A percentile compares a stretch with the other conserved stretches of the same genome.
These are phyloP conservation scores for Anableps anableps DNA, from an alignment of 2,797 vertebrate species.

Conservation along the genomic window DNA sequence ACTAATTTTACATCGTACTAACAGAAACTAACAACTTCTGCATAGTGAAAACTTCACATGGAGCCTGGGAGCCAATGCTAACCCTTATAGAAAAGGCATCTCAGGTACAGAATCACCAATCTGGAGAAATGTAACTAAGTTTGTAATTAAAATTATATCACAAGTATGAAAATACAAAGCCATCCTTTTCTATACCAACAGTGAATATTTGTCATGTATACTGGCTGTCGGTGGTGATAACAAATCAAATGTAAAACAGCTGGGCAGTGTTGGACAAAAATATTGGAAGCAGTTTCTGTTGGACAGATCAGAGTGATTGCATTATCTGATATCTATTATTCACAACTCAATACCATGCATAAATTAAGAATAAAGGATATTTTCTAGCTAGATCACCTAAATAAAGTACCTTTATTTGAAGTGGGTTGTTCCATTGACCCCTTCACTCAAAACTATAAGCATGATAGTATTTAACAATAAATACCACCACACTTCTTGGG, in stretches of 20 bases:
- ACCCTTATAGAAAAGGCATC: neutral
- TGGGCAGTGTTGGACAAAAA: neutral
- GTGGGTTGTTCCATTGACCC: neutral
- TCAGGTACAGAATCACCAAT: neutral
- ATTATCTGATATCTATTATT: neutral
- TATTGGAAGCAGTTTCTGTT: neutral
- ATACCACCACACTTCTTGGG: conserved; percentile 13
- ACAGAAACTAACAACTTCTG: too few relatives aligned
- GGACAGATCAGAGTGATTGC: neutral
- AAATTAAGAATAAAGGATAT: neutral
- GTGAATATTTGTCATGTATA: neutral
- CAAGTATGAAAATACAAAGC: neutral
- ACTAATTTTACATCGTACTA: too few relatives aligned
- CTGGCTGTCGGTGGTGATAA: neutral
- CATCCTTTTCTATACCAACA: neutral
- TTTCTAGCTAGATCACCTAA: neutral
- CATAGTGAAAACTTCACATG: neutral
- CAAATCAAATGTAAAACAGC: neutral
- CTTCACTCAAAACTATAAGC: conserved; percentile 22
- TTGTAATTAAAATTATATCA: neutral
- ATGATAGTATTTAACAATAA: conserved; percentile 28
- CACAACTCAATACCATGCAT: neutral
- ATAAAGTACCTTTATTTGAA: neutral
- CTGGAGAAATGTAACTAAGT: too few relatives aligned
- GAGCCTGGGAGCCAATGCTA: neutral